Base-by-base conservation (phyloP, 2,113 vertebrate species). In the Balaenoptera acutorostrata region DNA sequence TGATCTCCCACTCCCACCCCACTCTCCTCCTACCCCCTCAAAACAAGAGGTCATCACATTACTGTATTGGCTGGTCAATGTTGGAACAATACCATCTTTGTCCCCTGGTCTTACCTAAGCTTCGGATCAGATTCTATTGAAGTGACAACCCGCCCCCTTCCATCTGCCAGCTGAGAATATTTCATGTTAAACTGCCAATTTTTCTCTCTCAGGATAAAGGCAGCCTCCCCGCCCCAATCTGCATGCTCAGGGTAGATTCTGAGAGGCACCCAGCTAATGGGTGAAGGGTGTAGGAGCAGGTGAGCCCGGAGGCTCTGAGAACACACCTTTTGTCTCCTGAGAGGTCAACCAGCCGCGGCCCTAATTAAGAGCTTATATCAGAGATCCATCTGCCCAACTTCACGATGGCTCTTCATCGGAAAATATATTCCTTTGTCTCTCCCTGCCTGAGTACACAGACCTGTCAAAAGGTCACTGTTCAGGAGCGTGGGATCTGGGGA, bases 41-140 rank as follows among this genome's bases (percentile, higher is more conserved):
- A 5, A 64, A 57, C 14, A 49, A 84, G 95, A 69, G 75, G 96
- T 83, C 88, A 84, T 89, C 52, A n/a, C 33, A 1, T 69, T 17
- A 46, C 85, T 52, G 36, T 33, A 3, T 69, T 4, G 44, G 68
- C 90, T 61, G 86, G 71, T 8, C 8, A 29, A 1, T n/a, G 90
- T 41, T 96, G 97, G 98, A 96, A 97, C 97, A 96, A 88, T 95
- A 93, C 94, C 97, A 93, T 95, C 97, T 98, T 97, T 97, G 98
- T 98, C 96, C 88, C 61, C 31, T 14, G 80, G 81, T 83, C 95
- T 93, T 80, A 98, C 98, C 97, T 97, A 96, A 96, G 74, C 95
- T 33, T 87, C 31, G 8, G 97, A 96, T 98, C 97, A 44, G 93
- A 95, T 97, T 94, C 96, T 93, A 52, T n/a, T 55, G 96, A 93